Percentiles rank a stretch among this genome's conserved stretches.
Conservation (phyloP, 2,113 vertebrate genomes). For the Pogona vitticeps region DNA sequence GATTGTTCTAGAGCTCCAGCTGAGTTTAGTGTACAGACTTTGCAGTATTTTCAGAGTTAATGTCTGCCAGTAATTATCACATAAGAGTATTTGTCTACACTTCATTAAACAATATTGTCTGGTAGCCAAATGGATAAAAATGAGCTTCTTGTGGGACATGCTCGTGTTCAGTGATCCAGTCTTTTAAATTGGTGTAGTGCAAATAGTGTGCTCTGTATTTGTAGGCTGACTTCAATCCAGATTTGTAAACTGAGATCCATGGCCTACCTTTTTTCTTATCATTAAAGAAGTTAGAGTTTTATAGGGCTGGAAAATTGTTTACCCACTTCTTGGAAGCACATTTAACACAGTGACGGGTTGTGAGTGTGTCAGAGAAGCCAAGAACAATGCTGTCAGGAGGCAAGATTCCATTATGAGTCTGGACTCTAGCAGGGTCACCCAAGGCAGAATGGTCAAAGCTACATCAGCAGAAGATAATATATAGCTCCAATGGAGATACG, state of each 20-base stretch:
- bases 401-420: too few relatives aligned
- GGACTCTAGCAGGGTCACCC: too few relatives aligned
- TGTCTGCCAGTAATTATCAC: neutral
- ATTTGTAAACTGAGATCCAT: neutral
- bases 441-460: too few relatives aligned
- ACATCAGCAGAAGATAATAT: too few relatives aligned
- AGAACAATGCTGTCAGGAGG: too few relatives aligned
- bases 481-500: too few relatives aligned
- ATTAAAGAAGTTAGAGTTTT: neutral
- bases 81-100: neutral
- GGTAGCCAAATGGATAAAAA: neutral
- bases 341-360: too few relatives aligned
- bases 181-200: neutral
- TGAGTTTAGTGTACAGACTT: neutral
- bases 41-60: neutral
- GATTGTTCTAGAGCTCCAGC: neutral
- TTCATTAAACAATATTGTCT: conserved; percentile 1
- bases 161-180: neutral
- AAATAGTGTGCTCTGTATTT: neutral
- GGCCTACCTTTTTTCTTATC: neutral
- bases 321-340: too few relatives aligned
- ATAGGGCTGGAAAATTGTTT: neutral
- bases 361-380: too few relatives aligned
- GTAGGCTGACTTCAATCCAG: neutral
- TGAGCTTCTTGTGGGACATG: neutral